These are phyloP conservation scores for Aphelocoma californica DNA, from an alignment of 2,797 vertebrate species.

Conservation along the genomic window DNA sequence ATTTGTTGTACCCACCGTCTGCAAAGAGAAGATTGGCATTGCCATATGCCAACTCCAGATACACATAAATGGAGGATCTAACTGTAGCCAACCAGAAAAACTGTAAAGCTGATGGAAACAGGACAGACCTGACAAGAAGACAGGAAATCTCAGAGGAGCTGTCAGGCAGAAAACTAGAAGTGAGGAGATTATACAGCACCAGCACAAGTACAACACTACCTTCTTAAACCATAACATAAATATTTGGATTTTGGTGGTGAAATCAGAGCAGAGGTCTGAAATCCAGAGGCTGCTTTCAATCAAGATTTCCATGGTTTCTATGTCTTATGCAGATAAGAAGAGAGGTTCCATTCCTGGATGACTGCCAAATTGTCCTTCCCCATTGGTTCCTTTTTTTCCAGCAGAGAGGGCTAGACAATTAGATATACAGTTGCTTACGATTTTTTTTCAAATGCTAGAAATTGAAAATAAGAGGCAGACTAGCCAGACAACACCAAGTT, in stretches of 20 bases:
- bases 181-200: neutral
- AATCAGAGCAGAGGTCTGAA: neutral
- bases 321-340: neutral
- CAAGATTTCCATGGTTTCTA: neutral
- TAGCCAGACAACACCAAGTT: neutral
- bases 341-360: neutral
- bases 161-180: neutral
- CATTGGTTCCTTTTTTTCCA: neutral
- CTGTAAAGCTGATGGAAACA: neutral
- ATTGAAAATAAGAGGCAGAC: neutral
- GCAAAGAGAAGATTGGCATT: neutral
- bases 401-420: neutral
- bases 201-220: neutral
- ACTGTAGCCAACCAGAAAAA: neutral
- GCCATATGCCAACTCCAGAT: neutral
- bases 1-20: neutral
- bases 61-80: neutral
- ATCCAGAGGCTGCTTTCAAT: neutral
- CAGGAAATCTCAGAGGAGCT: neutral
- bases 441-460: neutral
- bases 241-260: neutral
- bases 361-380: neutral
- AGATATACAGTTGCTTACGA: neutral
- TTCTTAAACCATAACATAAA: neutral
- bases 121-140: neutral